phyloP scores from a whole-genome alignment of 2,113 vertebrate species.

The Oryzias melastigma region DNA sequence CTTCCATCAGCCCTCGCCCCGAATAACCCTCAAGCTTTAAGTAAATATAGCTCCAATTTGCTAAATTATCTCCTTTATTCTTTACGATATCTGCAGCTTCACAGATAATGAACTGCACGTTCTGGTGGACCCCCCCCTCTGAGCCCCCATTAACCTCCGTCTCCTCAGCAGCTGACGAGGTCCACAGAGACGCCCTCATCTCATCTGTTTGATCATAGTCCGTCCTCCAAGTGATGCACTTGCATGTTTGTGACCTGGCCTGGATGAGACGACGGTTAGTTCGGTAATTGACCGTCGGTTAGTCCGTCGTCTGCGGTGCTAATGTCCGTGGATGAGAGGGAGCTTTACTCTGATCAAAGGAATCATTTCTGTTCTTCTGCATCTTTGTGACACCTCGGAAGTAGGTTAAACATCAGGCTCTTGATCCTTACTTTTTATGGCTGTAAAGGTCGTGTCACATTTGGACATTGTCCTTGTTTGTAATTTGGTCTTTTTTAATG shows the following conservation, averaged over 20 bases:
- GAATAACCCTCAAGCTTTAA: conserved; percentile 31
- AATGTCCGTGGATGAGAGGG: background rate
- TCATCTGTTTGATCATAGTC: conserved; percentile 58
- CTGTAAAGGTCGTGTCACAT: no score
- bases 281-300: conserved; percentile 61
- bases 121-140: conserved; percentile 29
- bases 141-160: conserved; percentile 54
- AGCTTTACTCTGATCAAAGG: no score
- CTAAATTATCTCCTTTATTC: conserved; percentile 16
- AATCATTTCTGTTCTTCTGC: no score
- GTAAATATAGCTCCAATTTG: conserved; percentile 37
- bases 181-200: conserved; percentile 41
- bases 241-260: conserved; percentile 34
- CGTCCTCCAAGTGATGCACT: conserved; percentile 13
- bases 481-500: no score
- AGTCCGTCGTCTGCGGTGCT: background rate
- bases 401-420: no score
- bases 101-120: conserved; percentile 40
- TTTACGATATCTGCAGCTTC: conserved; percentile 3
- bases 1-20: conserved; percentile 24
- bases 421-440: no score
- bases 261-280: conserved; percentile 59
- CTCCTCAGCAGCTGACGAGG: conserved; percentile 23
- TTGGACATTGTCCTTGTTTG: no score
- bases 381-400: no score